Evolutionary conservation across 2,888 invertebrate genomes (phyloP).

Genomic region (Mythimna impura): DNA sequence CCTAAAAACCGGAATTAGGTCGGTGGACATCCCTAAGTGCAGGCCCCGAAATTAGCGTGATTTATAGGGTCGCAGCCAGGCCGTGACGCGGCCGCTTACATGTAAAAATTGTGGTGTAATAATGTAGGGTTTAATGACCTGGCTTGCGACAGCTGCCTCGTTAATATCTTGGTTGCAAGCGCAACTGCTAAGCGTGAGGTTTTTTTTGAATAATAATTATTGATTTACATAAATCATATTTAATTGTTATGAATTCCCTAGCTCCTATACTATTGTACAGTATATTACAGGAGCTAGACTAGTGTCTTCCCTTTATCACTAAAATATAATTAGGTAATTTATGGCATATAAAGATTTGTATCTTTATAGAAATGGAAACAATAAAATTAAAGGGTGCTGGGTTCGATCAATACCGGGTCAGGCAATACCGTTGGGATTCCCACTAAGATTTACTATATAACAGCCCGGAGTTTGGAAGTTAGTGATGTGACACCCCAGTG

Average conservation of each 20-base stretch:
- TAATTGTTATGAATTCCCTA: too few relatives aligned
- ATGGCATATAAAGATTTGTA: too few relatives aligned
- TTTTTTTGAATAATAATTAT: background rate
- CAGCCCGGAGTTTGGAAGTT: too few relatives aligned
- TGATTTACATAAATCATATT: background rate
- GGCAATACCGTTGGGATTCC: background rate
- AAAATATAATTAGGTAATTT: too few relatives aligned
- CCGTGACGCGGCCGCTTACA: slow-evolving; percentile 40
- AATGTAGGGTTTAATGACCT: slow-evolving; percentile 29
- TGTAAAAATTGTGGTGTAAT: slow-evolving; percentile 49
- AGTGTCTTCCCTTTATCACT: too few relatives aligned
- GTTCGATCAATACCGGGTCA: background rate
- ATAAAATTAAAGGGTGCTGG: too few relatives aligned
- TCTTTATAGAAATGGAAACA: too few relatives aligned
- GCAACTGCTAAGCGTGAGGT: background rate
- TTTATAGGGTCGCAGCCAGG: slow-evolving; percentile 56
- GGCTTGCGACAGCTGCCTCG: background rate
- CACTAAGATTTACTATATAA: too few relatives aligned
- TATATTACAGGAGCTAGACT: too few relatives aligned
- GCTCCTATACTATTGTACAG: too few relatives aligned
- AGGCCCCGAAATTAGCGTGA: slow-evolving; percentile 70
- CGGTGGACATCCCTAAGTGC: slow-evolving; percentile 66
- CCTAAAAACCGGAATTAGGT: slow-evolving; percentile 81
- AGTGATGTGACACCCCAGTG: too few relatives aligned
- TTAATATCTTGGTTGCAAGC: too few relatives aligned